These are phyloP conservation scores for Argentina silus DNA, from an alignment of 2,797 vertebrate genomes.

Conservation along the genomic window DNA sequence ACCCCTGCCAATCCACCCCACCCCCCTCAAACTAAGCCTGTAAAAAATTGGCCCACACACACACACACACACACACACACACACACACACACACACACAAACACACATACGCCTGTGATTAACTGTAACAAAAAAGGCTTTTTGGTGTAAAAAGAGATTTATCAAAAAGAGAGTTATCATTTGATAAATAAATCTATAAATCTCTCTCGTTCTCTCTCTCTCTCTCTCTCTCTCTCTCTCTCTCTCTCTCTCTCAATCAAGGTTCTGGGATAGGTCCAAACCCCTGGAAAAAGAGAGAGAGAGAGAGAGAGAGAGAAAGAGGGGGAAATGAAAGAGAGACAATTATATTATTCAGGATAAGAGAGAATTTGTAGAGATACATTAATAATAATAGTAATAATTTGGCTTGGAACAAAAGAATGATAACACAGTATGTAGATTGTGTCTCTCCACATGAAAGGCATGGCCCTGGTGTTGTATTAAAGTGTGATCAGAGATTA, in stretches of 20 bases:
- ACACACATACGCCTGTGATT: no score
- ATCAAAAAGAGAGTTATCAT: constrained; percentile 76
- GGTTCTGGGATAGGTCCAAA: neutral
- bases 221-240: neutral
- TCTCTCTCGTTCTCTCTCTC: no score
- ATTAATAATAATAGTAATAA: constrained; percentile 46
- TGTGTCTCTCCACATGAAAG: constrained; percentile 48
- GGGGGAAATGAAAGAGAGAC: constrained; percentile 38
- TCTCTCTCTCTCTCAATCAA: neutral
- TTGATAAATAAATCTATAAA: constrained; percentile 65
- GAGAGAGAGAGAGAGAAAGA: constrained; percentile 24
- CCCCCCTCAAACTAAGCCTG: neutral
- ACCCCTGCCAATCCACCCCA: constrained; percentile 3
- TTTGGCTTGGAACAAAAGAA: constrained; percentile 39
- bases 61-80: no score
- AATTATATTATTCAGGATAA: constrained; percentile 41
- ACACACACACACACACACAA: no score
- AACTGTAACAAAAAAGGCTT: constrained; percentile 61
- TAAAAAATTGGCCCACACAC: no score
- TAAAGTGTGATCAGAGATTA: constrained; percentile 32
- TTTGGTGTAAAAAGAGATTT: constrained; percentile 57
- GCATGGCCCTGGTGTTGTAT: constrained; percentile 27
- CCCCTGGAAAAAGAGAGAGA: neutral
- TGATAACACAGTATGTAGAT: constrained; percentile 31
- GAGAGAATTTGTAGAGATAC: constrained; percentile 53